These are phyloP conservation scores for Lagopus muta DNA, from an alignment of 2,113 vertebrate genomes.

Conservation along the genomic window DNA sequence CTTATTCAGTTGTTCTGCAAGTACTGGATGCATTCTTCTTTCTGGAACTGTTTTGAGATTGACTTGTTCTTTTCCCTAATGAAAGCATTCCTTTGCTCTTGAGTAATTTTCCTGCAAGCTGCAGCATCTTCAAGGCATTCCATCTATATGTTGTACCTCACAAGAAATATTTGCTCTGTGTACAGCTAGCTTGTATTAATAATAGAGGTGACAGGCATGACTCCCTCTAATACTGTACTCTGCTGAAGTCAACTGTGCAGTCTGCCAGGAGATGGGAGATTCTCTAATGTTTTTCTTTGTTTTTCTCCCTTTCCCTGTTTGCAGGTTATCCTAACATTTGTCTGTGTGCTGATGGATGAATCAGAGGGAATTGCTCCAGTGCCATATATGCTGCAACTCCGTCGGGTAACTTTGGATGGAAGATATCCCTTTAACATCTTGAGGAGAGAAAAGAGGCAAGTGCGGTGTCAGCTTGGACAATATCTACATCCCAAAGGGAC, in stretches of 20 bases:
- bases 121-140: conserved; percentile 1
- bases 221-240: neutral
- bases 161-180: neutral
- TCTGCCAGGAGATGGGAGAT: neutral
- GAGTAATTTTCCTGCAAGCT: neutral
- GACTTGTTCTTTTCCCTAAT: neutral
- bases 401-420: neutral
- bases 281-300: neutral
- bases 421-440: neutral
- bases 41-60: neutral
- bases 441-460: conserved; percentile 26
- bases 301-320: neutral
- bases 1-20: neutral
- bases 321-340: conserved; percentile 52
- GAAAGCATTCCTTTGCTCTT: conserved; percentile 14
- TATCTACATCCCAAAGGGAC: conserved; percentile 57
- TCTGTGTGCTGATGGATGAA: conserved; percentile 8
- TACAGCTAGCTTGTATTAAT: neutral
- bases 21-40: neutral
- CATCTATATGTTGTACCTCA: neutral
- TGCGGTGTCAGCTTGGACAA: conserved; percentile 45
- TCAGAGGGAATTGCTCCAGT: conserved; percentile 13
- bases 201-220: neutral
- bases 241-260: neutral
- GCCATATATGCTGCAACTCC: neutral